These are phyloP conservation scores for Origma solitaria DNA, from an alignment of 2,113 vertebrate species.

Conservation along the genomic window DNA sequence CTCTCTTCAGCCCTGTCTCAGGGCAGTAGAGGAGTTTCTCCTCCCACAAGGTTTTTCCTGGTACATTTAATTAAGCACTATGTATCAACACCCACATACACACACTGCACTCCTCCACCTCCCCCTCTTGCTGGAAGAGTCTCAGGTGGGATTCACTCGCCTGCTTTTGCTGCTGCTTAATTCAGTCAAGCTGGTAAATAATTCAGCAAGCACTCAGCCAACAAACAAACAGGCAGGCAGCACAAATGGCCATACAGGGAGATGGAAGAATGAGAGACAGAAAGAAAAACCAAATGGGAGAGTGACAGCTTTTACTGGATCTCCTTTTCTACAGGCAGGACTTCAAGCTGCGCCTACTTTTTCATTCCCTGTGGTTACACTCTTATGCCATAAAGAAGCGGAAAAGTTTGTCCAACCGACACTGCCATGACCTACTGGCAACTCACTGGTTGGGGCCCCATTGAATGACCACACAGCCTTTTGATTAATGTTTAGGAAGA, in stretches of 20 bases:
- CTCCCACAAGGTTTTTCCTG: neutral
- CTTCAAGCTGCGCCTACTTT: neutral
- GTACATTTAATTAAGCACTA: constrained; percentile 31
- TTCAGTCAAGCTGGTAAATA: constrained; percentile 58
- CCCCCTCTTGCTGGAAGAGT: neutral
- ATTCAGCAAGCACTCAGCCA: constrained; percentile 57
- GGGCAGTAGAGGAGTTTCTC: neutral
- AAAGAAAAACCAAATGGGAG: neutral
- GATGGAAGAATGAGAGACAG: neutral
- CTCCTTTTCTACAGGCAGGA: neutral
- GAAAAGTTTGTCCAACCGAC: neutral
- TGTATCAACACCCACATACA: neutral
- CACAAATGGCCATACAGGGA: constrained; percentile 2
- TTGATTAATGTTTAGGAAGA: neutral
- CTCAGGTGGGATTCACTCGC: constrained; percentile 37
- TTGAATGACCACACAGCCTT: neutral
- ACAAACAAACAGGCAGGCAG: constrained; percentile 48
- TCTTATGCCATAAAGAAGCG: neutral
- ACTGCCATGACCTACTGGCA: neutral
- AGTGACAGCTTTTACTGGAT: neutral
- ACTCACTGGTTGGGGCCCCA: neutral
- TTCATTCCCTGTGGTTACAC: neutral
- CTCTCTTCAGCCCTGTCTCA: neutral
- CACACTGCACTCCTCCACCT: neutral
- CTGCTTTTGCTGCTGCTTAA: constrained; percentile 44